Evolutionary conservation across 1,140 invertebrate genomes (phyloP).

Genomic region (Tetramorium alpestre): DNA sequence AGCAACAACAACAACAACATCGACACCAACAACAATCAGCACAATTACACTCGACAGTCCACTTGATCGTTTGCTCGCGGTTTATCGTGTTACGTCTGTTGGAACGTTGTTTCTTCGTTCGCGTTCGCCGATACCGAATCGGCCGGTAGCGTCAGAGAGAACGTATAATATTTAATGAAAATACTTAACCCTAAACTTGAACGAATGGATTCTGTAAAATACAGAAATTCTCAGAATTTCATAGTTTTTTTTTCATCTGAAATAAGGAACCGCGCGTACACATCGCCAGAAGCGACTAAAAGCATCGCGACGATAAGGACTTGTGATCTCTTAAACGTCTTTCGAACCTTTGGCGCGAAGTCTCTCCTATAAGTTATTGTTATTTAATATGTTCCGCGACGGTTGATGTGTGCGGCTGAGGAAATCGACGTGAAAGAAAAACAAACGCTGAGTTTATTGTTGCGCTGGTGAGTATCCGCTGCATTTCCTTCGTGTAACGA

Average conservation of each 20-base stretch:
- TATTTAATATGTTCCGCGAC: background rate
- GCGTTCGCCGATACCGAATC: background rate
- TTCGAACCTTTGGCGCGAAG: background rate
- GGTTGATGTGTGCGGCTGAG: background rate
- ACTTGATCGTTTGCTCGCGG: slow-evolving; percentile 22
- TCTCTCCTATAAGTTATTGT: background rate
- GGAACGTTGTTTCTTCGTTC: slow-evolving; percentile 18
- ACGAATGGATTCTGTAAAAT: background rate
- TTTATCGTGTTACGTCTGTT: slow-evolving; percentile 14
- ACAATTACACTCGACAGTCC: slow-evolving; percentile 53
- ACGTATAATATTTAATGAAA: background rate
- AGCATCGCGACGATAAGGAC: background rate
- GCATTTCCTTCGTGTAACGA: background rate
- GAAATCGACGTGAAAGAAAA: background rate
- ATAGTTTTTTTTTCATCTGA: background rate
- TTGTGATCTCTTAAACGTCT: background rate
- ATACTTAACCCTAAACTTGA: slow-evolving; percentile 42
- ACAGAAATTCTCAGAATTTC: background rate
- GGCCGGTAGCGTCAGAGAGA: background rate
- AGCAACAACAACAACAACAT: slow-evolving; percentile 39
- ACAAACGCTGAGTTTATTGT: slow-evolving; percentile 5
- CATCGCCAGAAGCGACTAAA: background rate
- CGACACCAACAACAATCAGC: slow-evolving; percentile 36
- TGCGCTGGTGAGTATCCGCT: background rate
- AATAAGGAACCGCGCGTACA: too few species aligned